Evolutionary conservation across 2,888 invertebrate genomes (phyloP).

Genomic region (Drosophila neotestacea): DNA sequence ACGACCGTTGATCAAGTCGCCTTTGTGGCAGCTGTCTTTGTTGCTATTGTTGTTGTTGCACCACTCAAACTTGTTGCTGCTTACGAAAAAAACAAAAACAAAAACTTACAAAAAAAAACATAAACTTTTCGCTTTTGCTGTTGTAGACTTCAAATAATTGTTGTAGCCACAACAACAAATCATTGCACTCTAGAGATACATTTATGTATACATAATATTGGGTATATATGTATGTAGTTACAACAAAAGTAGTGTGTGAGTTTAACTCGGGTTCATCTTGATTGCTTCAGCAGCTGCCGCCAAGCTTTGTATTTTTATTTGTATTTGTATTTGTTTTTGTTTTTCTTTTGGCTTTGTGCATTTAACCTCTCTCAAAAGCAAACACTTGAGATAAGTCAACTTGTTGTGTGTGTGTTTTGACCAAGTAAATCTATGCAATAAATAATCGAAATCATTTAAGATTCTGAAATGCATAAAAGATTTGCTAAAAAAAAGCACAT

Average conservation of each 20-base stretch:
- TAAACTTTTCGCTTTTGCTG: slow-evolving; percentile 58
- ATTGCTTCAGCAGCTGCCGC: slow-evolving; percentile 67
- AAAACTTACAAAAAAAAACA: slow-evolving; percentile 22
- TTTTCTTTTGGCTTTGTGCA: slow-evolving; percentile 45
- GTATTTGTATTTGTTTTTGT: not conserved
- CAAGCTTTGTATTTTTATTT: slow-evolving; percentile 7
- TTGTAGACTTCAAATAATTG: slow-evolving; percentile 50
- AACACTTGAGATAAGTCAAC: slow-evolving; percentile 39
- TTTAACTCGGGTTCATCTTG: slow-evolving; percentile 66
- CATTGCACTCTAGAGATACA: slow-evolving; percentile 58
- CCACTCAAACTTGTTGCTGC: slow-evolving; percentile 74
- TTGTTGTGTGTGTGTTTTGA: slow-evolving; percentile 20
- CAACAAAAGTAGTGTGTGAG: slow-evolving; percentile 7
- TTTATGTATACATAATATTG: slow-evolving; percentile 20
- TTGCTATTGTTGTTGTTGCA: slow-evolving; percentile 68
- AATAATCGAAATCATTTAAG: slow-evolving; percentile 18
- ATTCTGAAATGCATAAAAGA: not conserved
- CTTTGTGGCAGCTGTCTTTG: slow-evolving; percentile 53
- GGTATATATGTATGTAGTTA: slow-evolving; percentile 10
- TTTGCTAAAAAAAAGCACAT: no score
- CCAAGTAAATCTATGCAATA: slow-evolving; percentile 34
- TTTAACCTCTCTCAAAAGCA: slow-evolving; percentile 33
- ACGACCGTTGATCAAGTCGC: slow-evolving; percentile 54
- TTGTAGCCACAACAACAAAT: slow-evolving; percentile 54
- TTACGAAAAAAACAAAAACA: slow-evolving; percentile 45